Evolutionary conservation across 2,888 invertebrate species (phyloP), one percentile per base, ranked within the genome.

Genomic region (Hipparchia semele): DNA sequence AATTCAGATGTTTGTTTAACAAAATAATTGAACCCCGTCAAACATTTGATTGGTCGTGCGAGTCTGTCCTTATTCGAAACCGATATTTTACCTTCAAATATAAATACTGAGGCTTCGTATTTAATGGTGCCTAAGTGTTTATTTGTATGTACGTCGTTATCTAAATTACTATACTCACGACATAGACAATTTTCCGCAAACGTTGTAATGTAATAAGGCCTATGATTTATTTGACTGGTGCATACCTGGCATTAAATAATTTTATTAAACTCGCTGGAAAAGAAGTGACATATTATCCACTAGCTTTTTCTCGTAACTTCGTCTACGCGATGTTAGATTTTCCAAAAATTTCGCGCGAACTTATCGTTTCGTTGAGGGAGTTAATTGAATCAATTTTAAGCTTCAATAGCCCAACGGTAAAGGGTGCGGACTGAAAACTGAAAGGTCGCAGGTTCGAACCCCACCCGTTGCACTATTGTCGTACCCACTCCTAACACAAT

Each of bases 241-340:
- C n/a, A 61, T 56, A 53, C 10, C 23, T 33, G 79, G 80, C 80
- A 83, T 82, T 83, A 83, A 80, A 81, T 79, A 79, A 80, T 39
- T 66, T 66, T 66, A 33, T 10, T 60, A 33, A 7, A 56, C 6
- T 6, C 13, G 6, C 13, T 56, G 54, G 13, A 39, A 39, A 39
- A 39, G 2, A 39, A 39, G 39, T 39, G 39, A 39, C 39, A 39
- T 39, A 39, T 39, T 39, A 39, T 39, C 39, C 39, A 39, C 39
- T 39, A 39, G 5, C 39, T 39, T 39, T 39, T 39, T 2, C 2
- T 5, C 39, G 39, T 5, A 1, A 39, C 39, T 39, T 39, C 39
- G 39, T 39, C 39, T 5, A 5, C 39, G 39, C 39, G 3, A 5
- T 4, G 39, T 39, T 39, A 39, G 39, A 5, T 39, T 23, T 39